These are phyloP conservation scores for Kryptopterus vitreolus DNA, from an alignment of 2,797 vertebrate species.

Conservation along the genomic window DNA sequence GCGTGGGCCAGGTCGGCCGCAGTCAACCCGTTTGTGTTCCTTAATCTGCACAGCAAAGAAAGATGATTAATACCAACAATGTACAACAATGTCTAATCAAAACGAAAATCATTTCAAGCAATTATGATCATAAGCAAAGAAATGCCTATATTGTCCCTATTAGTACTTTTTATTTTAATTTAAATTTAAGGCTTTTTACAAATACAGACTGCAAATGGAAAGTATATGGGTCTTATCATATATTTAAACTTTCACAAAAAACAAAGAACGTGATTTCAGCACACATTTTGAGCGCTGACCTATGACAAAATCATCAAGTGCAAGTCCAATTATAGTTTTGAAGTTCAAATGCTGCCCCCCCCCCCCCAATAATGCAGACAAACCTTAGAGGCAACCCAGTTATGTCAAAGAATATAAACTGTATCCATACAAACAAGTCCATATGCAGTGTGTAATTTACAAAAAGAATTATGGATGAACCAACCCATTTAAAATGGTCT, in stretches of 20 bases:
- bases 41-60: conserved; percentile 81
- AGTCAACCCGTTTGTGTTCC: conserved; percentile 91
- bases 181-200: conserved; percentile 2
- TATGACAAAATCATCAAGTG: not conserved
- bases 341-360: not conserved
- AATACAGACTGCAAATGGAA: conserved; percentile 56
- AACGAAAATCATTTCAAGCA: conserved; percentile 12
- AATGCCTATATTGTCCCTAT: conserved; percentile 33
- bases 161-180: not conserved
- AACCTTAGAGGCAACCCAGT: not conserved
- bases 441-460: conserved; percentile 53
- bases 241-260: not conserved
- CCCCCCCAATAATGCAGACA: not conserved
- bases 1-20: conserved; percentile 91
- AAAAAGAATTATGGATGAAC: conserved; percentile 53
- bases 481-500: conserved; percentile 37
- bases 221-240: conserved; percentile 8
- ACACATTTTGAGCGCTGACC: not conserved
- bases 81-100: not conserved
- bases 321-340: not conserved
- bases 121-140: conserved; percentile 6
- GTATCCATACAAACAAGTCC: conserved; percentile 42
- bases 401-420: not conserved
- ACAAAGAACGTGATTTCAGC: not conserved
- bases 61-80: conserved; percentile 66